phyloP scores from a whole-genome alignment of 2,113 vertebrate species.

The Rhinolophus ferrumequinum region DNA sequence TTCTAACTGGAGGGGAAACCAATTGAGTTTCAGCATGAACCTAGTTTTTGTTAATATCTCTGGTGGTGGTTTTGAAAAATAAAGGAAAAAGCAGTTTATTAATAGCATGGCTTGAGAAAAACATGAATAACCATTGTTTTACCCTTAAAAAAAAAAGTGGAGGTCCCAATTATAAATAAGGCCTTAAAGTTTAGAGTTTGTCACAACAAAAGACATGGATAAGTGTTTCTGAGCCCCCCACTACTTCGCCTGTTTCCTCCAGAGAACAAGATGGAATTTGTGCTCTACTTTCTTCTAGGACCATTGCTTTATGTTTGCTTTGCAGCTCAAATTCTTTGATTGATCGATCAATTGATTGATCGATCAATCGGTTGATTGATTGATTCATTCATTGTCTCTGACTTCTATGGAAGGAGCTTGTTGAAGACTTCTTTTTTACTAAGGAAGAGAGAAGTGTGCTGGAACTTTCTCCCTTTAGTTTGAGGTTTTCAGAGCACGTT shows the following conservation, averaged over 20 bases:
- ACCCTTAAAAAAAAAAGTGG: neutral
- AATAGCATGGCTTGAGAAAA: neutral
- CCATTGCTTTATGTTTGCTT: neutral
- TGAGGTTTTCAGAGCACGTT: neutral
- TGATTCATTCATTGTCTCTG: neutral
- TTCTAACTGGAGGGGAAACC: neutral
- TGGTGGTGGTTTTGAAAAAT: neutral
- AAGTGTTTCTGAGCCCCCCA: neutral
- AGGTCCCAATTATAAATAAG: neutral
- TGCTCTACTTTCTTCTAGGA: neutral
- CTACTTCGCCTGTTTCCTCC: neutral
- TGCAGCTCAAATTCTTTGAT: neutral
- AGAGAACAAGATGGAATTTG: neutral
- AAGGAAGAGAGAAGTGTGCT: neutral
- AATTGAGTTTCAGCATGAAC: neutral
- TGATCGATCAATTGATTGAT: neutral
- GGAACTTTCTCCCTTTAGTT: neutral
- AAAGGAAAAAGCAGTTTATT: neutral
- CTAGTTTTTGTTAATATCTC: neutral
- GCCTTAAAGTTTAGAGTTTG: neutral
- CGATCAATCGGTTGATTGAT: neutral
- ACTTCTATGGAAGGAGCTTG: neutral
- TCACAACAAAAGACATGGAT: neutral
- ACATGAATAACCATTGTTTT: neutral
- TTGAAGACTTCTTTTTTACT: neutral